Conservation (phyloP, 1,140 invertebrate species). For the Odontomachus brunneus region DNA sequence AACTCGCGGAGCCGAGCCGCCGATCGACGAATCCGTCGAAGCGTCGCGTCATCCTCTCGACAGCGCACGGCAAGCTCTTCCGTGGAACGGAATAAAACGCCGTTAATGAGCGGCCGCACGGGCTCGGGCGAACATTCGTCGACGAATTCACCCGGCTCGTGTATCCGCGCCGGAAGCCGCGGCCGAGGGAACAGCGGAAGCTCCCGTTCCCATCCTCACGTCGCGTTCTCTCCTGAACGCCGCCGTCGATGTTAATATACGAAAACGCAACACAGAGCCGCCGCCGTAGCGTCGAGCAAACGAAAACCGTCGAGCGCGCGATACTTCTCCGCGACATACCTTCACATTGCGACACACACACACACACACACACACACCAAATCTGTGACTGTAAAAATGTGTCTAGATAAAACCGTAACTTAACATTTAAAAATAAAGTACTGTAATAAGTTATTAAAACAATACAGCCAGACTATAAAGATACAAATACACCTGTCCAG, state of each 20-base stretch:
- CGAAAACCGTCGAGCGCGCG: conserved; percentile 1
- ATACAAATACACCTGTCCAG: conserved; percentile 41
- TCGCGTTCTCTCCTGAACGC: background rate
- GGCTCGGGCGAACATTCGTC: background rate
- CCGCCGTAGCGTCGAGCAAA: background rate
- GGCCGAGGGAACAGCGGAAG: background rate
- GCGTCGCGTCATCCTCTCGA: background rate
- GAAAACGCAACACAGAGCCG: conserved; percentile 11
- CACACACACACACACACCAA: conserved; percentile 13
- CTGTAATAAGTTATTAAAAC: conserved; percentile 82
- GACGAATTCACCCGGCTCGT: background rate
- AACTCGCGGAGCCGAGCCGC: too few species aligned
- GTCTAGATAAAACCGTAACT: conserved; percentile 80
- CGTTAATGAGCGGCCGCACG: background rate
- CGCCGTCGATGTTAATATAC: background rate
- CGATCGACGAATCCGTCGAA: background rate
- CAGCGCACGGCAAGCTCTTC: background rate
- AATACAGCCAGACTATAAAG: conserved; percentile 24
- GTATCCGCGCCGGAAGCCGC: background rate
- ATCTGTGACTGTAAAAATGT: conserved; percentile 65
- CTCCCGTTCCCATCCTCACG: conserved; percentile 5
- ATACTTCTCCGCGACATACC: background rate
- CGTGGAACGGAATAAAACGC: background rate
- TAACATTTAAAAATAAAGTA: conserved; percentile 80
- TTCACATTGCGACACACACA: conserved; percentile 38